phyloP scores from a whole-genome alignment of 2,113 vertebrate species.

The Paramisgurnus dabryanus region DNA sequence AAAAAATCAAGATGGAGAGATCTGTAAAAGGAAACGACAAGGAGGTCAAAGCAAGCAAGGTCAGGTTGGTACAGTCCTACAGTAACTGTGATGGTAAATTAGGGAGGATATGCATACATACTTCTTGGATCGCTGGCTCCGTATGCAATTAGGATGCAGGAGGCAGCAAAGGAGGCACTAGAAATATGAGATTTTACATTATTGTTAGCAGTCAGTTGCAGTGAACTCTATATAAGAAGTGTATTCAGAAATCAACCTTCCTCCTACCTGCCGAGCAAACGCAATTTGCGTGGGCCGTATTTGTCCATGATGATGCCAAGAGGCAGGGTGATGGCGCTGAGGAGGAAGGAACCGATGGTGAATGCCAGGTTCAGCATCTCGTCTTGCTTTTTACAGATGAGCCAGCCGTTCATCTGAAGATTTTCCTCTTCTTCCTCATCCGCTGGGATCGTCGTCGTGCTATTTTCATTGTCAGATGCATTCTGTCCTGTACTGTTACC shows the following conservation, averaged over 20 bases:
- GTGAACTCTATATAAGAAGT: background rate
- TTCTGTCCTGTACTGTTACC: conserved; percentile 66
- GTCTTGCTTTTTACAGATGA: conserved; percentile 92
- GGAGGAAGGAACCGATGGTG: conserved; percentile 94
- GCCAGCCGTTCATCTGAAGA: conserved; percentile 82
- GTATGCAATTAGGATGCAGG: conserved; percentile 93
- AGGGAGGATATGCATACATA: conserved; percentile 68
- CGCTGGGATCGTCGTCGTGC: background rate
- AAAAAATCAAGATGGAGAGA: conserved; percentile 95
- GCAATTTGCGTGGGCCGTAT: conserved; percentile 91
- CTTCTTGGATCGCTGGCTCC: conserved; percentile 89
- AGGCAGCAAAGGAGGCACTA: conserved; percentile 91
- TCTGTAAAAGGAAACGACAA: conserved; percentile 70
- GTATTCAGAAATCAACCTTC: background rate
- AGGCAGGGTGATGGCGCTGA: conserved; percentile 94
- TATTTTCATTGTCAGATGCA: conserved; percentile 39
- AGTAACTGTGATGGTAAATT: background rate
- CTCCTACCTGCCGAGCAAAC: conserved; percentile 91
- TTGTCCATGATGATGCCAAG: conserved; percentile 99
- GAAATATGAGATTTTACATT: conserved; percentile 48
- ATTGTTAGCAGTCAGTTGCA: background rate
- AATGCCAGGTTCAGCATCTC: conserved; percentile 98
- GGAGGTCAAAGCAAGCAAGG: background rate
- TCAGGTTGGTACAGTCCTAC: background rate
- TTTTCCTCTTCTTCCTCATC: conserved; percentile 63